These are phyloP conservation scores for Otus sunia DNA, from an alignment of 2,113 vertebrate species.

Conservation along the genomic window DNA sequence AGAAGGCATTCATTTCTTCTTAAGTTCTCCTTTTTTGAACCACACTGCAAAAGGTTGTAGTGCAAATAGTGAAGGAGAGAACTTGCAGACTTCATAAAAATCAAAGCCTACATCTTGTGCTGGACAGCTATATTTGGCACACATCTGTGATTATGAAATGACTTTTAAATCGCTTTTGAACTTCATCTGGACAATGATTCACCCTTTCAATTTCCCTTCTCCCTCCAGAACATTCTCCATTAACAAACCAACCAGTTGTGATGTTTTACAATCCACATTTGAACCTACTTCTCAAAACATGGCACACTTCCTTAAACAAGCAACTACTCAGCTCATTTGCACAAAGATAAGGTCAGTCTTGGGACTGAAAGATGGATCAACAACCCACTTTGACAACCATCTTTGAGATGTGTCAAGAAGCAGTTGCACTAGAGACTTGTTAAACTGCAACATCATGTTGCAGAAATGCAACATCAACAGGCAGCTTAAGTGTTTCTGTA, in stretches of 20 bases:
- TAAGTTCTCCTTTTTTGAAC: neutral
- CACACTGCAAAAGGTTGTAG: neutral
- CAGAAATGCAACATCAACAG: neutral
- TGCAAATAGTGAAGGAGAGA: neutral
- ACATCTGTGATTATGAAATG: conserved; percentile 33
- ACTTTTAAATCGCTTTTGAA: conserved; percentile 30
- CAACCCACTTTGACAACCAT: neutral
- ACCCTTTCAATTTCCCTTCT: conserved; percentile 28
- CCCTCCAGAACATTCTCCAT: neutral
- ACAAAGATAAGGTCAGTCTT: neutral
- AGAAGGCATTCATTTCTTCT: neutral
- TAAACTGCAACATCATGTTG: neutral
- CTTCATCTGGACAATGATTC: conserved; percentile 1
- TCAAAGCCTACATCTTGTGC: neutral
- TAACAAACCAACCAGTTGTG: neutral
- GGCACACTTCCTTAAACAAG: neutral
- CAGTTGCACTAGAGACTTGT: neutral
- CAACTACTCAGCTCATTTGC: neutral
- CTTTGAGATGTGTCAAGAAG: neutral
- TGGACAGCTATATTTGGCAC: neutral
- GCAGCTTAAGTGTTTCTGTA: neutral
- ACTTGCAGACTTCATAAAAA: conserved; percentile 26
- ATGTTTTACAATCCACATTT: neutral
- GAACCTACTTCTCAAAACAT: conserved; percentile 1
- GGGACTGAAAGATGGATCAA: neutral